A percentile compares a stretch with the other conserved stretches of the same genome.
Conservation (phyloP, 2,113 vertebrate species). For the Bubo scandiacus region DNA sequence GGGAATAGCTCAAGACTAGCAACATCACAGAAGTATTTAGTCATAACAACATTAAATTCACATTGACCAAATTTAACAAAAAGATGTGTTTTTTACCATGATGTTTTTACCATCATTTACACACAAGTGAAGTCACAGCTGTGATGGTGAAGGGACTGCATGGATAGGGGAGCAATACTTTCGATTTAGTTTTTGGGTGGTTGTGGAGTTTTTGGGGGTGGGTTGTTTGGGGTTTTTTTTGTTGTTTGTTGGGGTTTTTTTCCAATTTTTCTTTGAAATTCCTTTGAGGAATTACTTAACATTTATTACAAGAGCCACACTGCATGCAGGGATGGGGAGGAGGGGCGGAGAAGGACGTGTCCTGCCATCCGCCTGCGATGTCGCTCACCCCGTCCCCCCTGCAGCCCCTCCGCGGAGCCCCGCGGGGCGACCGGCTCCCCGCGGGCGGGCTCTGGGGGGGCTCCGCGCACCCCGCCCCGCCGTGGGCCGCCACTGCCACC, state of each 20-base stretch:
- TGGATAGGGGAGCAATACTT: neutral
- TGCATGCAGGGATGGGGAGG: neutral
- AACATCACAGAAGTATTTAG: neutral
- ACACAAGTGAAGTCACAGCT: neutral
- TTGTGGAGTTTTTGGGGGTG: neutral
- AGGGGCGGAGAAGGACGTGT: neutral
- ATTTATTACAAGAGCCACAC: accelerated
- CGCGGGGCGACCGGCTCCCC: neutral
- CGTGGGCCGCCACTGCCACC: constrained; percentile 68
- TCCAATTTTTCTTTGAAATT: neutral
- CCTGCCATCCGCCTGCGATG: neutral
- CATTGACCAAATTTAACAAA: neutral
- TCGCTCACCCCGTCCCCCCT: neutral
- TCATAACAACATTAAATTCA: neutral
- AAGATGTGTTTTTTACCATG: accelerated
- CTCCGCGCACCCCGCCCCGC: neutral
- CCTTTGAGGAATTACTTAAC: neutral
- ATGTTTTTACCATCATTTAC: neutral
- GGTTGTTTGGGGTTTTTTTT: neutral
- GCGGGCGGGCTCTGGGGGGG: neutral
- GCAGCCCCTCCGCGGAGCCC: neutral
- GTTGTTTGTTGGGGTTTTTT: too few relatives aligned
- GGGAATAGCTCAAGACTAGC: neutral
- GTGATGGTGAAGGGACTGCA: neutral
- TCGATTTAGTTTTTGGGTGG: neutral